These are phyloP conservation scores for Thermophis baileyi DNA, from an alignment of 2,113 vertebrate genomes.

Conservation along the genomic window DNA sequence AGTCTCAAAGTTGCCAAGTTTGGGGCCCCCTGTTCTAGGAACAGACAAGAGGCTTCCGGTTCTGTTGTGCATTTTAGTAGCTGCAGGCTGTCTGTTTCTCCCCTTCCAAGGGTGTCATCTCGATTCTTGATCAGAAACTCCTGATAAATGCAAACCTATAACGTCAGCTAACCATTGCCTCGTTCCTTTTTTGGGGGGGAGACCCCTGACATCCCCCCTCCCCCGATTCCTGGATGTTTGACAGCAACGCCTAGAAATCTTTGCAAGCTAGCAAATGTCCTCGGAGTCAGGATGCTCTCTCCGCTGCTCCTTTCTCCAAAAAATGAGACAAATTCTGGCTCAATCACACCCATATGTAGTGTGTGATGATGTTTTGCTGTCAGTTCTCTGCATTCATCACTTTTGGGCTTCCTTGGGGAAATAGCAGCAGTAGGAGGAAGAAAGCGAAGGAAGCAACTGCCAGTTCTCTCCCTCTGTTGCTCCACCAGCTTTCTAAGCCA, in stretches of 20 bases:
- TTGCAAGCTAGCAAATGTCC: neutral
- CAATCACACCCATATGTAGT: no score
- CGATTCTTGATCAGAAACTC: neutral
- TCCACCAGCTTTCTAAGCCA: neutral
- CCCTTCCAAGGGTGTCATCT: neutral
- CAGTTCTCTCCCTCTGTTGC: neutral
- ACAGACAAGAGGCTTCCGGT: neutral
- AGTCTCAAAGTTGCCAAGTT: no score
- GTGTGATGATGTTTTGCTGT: neutral
- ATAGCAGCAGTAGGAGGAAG: neutral
- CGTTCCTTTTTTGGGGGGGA: neutral
- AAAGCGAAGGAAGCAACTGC: neutral
- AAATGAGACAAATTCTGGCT: neutral
- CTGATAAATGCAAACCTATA: neutral
- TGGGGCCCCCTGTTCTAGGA: no score
- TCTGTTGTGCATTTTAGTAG: neutral
- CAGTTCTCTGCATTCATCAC: neutral
- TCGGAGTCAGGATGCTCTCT: no score
- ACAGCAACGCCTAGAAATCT: neutral
- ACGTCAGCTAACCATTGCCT: neutral
- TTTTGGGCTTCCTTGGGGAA: conserved; percentile 1
- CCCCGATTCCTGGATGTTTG: neutral
- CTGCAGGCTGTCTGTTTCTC: neutral
- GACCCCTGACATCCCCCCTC: neutral
- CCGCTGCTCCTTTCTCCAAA: neutral